phyloP scores from a whole-genome alignment of 2,113 vertebrate species.

The Erinaceus europaeus region DNA sequence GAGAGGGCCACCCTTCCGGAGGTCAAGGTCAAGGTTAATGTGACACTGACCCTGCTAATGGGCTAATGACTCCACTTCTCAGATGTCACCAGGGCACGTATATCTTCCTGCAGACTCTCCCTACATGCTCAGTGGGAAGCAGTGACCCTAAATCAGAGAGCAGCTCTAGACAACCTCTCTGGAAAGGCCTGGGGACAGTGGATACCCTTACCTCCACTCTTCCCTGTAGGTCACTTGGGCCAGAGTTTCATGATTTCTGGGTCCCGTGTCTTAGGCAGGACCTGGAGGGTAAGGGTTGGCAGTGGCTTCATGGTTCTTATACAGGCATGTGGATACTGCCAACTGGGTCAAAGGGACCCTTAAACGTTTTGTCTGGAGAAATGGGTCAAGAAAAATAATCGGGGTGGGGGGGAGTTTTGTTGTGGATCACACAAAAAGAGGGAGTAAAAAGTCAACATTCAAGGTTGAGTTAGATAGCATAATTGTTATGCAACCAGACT shows the following conservation, averaged over 20 bases:
- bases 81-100: neutral
- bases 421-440: too few relatives aligned
- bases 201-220: neutral
- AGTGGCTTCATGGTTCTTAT: neutral
- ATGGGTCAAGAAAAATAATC: too few relatives aligned
- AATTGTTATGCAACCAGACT: too few relatives aligned
- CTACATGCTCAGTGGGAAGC: neutral
- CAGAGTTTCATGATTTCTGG: too few relatives aligned
- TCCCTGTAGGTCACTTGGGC: too few relatives aligned
- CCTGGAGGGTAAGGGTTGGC: neutral
- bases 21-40: neutral
- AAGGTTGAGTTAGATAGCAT: too few relatives aligned
- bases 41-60: neutral
- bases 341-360: too few relatives aligned
- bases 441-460: too few relatives aligned
- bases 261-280: neutral
- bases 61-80: neutral
- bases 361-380: too few relatives aligned
- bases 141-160: neutral
- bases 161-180: accelerated
- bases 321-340: too few relatives aligned
- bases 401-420: too few relatives aligned
- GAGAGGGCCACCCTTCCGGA: accelerated
- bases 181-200: neutral
- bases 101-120: neutral